These are phyloP conservation scores for Sylvilagus bachmani DNA, from an alignment of 2,113 vertebrate species.

Conservation along the genomic window DNA sequence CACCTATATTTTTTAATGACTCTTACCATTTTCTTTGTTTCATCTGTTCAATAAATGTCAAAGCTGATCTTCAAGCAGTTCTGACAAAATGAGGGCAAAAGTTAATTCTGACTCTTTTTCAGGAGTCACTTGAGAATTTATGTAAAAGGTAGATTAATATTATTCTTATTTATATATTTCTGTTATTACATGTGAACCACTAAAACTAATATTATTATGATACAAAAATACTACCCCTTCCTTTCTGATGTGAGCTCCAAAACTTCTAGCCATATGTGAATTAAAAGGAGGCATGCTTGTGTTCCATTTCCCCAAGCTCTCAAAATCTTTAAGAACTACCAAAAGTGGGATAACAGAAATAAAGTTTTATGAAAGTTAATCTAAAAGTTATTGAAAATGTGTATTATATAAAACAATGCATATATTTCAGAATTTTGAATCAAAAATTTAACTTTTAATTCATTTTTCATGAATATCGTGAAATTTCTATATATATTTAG, in stretches of 20 bases:
- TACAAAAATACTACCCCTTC: background rate
- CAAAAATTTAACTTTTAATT: no score
- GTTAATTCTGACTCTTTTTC: background rate
- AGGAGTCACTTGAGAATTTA: background rate
- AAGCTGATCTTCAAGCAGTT: constrained; percentile 5
- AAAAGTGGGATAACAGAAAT: constrained; percentile 5
- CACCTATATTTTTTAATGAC: background rate
- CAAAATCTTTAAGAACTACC: background rate
- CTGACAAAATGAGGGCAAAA: background rate
- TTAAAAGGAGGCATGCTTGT: background rate
- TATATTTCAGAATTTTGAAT: no score
- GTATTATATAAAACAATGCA: no score
- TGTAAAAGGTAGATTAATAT: constrained; percentile 21
- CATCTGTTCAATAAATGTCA: constrained; percentile 19
- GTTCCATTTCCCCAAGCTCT: background rate
- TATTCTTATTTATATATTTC: background rate
- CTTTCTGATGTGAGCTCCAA: background rate
- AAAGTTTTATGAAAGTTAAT: background rate
- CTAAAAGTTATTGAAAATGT: no score
- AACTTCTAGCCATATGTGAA: background rate
- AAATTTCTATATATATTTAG: background rate
- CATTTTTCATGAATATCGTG: no score
- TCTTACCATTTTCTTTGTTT: constrained; percentile 31
- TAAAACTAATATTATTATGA: constrained; percentile 36
- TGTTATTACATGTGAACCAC: constrained; percentile 34